Evolutionary conservation across 2,888 invertebrate species (phyloP).

Genomic region (Lasioglossum figueresi): DNA sequence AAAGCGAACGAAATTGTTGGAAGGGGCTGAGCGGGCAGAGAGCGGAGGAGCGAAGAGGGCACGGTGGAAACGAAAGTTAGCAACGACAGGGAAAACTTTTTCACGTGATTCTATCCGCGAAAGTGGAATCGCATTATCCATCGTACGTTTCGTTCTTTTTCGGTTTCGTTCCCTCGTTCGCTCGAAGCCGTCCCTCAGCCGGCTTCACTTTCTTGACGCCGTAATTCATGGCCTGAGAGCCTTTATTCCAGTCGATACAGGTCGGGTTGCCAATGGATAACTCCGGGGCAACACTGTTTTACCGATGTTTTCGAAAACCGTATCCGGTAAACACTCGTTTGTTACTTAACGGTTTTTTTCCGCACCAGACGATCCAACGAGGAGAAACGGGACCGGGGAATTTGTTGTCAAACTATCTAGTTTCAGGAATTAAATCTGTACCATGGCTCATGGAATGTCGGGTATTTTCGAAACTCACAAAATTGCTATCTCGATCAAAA

Average conservation of each 20-base stretch:
- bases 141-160: constrained; percentile 60
- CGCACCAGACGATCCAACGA: not conserved
- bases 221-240: constrained; percentile 53
- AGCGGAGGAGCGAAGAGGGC: constrained; percentile 23
- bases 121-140: constrained; percentile 70
- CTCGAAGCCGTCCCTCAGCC: constrained; percentile 5
- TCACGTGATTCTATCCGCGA: constrained; percentile 63
- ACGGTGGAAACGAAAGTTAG: constrained; percentile 59
- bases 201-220: constrained; percentile 45
- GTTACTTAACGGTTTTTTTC: constrained; percentile 38
- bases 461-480: not conserved
- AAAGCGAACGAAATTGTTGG: constrained; percentile 37
- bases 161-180: not conserved
- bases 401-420: not conserved
- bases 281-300: constrained; percentile 57
- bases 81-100: constrained; percentile 63
- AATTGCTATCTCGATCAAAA: too few relatives aligned
- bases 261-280: constrained; percentile 46
- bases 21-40: not conserved
- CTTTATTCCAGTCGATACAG: constrained; percentile 57
- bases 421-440: not conserved
- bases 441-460: not conserved
- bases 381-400: not conserved
- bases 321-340: constrained; percentile 45
- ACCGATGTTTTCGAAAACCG: constrained; percentile 49